Evolutionary conservation across 2,888 invertebrate species (phyloP), one percentile per base, ranked within the genome.

Genomic region (Strigamia transsilvanica): DNA sequence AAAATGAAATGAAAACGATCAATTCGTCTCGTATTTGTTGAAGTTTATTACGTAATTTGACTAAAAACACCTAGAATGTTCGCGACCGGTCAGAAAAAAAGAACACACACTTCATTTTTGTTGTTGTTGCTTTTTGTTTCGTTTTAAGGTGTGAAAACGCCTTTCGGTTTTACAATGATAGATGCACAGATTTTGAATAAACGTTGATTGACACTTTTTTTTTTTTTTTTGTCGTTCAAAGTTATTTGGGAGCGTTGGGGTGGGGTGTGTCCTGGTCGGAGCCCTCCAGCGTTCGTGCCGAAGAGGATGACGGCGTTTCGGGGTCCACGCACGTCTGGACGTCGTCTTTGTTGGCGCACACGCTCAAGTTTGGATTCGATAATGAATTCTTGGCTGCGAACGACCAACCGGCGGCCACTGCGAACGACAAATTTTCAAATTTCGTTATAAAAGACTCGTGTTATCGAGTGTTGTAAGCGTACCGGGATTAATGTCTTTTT

Each of bases 191-290:
- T 46, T 46, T 46, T 46, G 46, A 46, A 46, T 46, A 46, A 10
- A 13, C 46, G 12, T 46, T 46, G 12, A 7, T 13, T 46, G 15
- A 46, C 46, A 46, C 46, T 46, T 46, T 10, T 10, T 46, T 13
- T 13, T 46, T 46, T 41, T 12, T 41, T 12, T 12, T 12, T 41
- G 6, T 41, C 41, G 6, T 41, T 10, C 56, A 56, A 56, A 21
- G 18, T 61, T 61, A 61, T 61, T 18, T 61, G 2, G 61, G 9
- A 18, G 6, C 46, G 10, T 18, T 61, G 61, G 6, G 61, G 10
- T 61, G 61, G 5, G 61, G 61, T n/a, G 61, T 61, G 3, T 61
- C 61, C 23, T 15, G 61, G 18, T 61, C 61, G 61, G 61, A 61
- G 18, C 61, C 61, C n/a, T 61, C 61, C 6, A 61, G 10, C 21